Evolutionary conservation across 2,888 invertebrate species (phyloP).

Genomic region (Scelioninae gen. 1): DNA sequence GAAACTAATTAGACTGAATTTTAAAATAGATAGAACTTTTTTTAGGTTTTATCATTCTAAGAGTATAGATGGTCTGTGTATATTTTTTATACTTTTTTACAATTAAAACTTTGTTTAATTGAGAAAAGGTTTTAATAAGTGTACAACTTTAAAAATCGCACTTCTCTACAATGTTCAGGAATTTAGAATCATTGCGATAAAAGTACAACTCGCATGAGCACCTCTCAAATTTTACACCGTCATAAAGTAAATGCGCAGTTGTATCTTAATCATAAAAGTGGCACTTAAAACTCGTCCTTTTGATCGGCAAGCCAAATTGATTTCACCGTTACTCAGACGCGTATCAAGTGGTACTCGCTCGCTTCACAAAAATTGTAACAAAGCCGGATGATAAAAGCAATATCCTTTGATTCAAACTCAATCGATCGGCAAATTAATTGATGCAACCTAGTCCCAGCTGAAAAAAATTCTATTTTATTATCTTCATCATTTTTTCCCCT

Average conservation of each 20-base stretch:
- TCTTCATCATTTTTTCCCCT: neutral
- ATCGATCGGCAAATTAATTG: slow-evolving; percentile 53
- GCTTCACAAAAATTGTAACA: slow-evolving; percentile 46
- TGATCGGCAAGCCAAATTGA: slow-evolving; percentile 23
- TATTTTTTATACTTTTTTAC: no score
- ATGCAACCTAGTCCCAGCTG: slow-evolving; percentile 18
- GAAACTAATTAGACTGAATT: no score
- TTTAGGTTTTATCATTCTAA: no score
- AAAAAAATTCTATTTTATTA: slow-evolving; percentile 10
- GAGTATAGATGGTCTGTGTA: no score
- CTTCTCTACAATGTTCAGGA: neutral
- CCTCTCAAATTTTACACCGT: slow-evolving; percentile 13
- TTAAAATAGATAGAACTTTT: no score
- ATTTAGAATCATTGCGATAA: neutral
- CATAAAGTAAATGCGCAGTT: slow-evolving; percentile 19
- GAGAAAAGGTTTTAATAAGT: neutral
- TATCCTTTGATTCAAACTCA: slow-evolving; percentile 56
- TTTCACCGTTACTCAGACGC: slow-evolving; percentile 32
- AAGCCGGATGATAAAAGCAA: slow-evolving; percentile 45
- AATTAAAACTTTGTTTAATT: no score
- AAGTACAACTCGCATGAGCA: slow-evolving; percentile 5
- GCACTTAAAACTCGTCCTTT: slow-evolving; percentile 36
- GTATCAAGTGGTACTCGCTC: slow-evolving; percentile 39
- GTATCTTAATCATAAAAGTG: slow-evolving; percentile 37
- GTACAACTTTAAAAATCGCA: neutral